Percentiles rank a stretch among this genome's conserved stretches.
These are phyloP conservation scores for Sandelia bainsii DNA, from an alignment of 2,797 vertebrate species.

Conservation along the genomic window DNA sequence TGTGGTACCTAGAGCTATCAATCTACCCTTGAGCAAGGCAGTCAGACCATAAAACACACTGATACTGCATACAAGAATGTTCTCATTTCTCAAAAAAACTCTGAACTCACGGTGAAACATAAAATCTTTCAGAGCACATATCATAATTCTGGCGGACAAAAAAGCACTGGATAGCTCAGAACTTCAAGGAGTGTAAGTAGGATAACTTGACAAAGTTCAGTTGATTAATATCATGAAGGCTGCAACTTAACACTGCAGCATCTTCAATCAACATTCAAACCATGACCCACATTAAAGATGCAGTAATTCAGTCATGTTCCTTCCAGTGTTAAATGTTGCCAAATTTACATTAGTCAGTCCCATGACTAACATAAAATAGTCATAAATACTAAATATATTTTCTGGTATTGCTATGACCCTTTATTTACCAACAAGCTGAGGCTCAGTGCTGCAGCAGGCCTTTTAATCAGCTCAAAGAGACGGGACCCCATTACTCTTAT, in stretches of 20 bases:
- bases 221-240: conserved; percentile 13
- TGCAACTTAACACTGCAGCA: background rate
- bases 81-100: conserved; percentile 45
- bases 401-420: conserved; percentile 26
- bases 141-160: conserved; percentile 29
- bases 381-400: background rate
- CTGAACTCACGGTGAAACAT: conserved; percentile 35
- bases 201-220: conserved; percentile 32
- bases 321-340: background rate
- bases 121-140: conserved; percentile 33
- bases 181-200: conserved; percentile 21
- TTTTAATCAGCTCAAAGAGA: conserved; percentile 64
- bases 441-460: conserved; percentile 13
- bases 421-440: conserved; percentile 27
- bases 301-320: background rate
- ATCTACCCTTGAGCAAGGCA: conserved; percentile 55
- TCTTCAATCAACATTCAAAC: conserved; percentile 14
- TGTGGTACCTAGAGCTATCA: conserved; percentile 6
- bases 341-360: conserved; percentile 5
- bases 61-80: conserved; percentile 28
- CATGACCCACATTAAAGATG: conserved; percentile 13
- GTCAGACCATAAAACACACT: conserved; percentile 34
- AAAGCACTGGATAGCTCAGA: conserved; percentile 14
- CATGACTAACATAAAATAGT: conserved; percentile 6
- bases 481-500: conserved; percentile 54